A percentile compares a stretch with the other conserved stretches of the same genome.
Conservation (phyloP, 2,888 invertebrate genomes). For the Platycheirus albimanus region DNA sequence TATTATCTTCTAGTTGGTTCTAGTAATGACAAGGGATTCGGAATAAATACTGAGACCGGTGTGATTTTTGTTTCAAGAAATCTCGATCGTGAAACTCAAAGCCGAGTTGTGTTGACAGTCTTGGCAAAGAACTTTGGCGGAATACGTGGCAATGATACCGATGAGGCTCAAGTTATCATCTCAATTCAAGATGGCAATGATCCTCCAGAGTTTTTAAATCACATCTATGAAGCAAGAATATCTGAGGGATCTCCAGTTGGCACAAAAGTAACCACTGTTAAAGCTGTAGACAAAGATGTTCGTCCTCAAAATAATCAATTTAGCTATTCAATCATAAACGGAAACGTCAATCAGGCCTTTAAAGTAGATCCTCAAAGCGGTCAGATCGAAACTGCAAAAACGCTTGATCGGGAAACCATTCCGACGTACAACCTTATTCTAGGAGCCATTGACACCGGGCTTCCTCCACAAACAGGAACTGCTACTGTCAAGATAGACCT, state of each 20-base stretch:
- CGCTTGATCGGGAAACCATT: slow-evolving; percentile 91
- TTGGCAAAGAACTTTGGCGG: slow-evolving; percentile 97
- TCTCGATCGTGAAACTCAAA: slow-evolving; percentile 94
- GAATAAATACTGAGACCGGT: slow-evolving; percentile 92
- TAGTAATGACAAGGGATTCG: slow-evolving; percentile 95
- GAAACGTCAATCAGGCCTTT: slow-evolving; percentile 92
- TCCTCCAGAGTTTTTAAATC: slow-evolving; percentile 94
- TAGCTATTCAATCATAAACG: slow-evolving; percentile 93
- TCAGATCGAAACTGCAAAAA: slow-evolving; percentile 89
- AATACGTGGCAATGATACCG: slow-evolving; percentile 96
- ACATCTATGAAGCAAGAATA: slow-evolving; percentile 89
- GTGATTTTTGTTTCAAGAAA: slow-evolving; percentile 91
- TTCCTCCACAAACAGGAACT: slow-evolving; percentile 96
- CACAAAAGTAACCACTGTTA: slow-evolving; percentile 89
- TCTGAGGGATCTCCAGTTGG: slow-evolving; percentile 91
- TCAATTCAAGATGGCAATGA: slow-evolving; percentile 98
- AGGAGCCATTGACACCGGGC: slow-evolving; percentile 94
- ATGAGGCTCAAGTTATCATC: slow-evolving; percentile 96
- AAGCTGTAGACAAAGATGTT: slow-evolving; percentile 95
- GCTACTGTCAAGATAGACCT: slow-evolving; percentile 91
- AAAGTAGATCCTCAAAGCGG: slow-evolving; percentile 94
- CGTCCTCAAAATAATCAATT: slow-evolving; percentile 95
- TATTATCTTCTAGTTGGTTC: slow-evolving; percentile 96
- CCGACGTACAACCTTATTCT: slow-evolving; percentile 89
- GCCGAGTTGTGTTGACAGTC: slow-evolving; percentile 93